Base-by-base conservation (phyloP, 2,888 invertebrate species). In the Pammene fasciana region DNA sequence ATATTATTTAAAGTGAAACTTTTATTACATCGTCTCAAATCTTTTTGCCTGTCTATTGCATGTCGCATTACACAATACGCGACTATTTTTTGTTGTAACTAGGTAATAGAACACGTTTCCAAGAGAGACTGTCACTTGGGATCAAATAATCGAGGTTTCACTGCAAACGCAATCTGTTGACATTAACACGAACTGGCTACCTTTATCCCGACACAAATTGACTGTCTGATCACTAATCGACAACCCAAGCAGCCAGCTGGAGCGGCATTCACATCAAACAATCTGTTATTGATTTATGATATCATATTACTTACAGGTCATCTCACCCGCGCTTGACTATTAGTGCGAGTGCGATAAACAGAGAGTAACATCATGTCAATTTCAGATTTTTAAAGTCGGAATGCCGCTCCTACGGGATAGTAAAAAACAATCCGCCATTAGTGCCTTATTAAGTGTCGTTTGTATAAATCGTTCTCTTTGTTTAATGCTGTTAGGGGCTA, bases 141-240 rank as follows among this genome's bases (percentile, higher is more conserved):
- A 2, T 50, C 34, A 34, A 54, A 34, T 54, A 9, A n/a, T n/a
- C 54, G 11, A 54, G 54, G 54, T n/a, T 34, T 54, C 54, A 54
- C 54, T 54, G n/a, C 34, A 82, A 82, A 81, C 77, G 77, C 79
- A 81, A 81, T 84, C 77, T 79, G 78, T 77, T 80, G 79, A 78
- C 80, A 81, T 76, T 78, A 61, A 43, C 41, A 36, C 54, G 18
- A 18, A 26, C 52, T 67, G 72, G 66, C 74, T 72, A 74, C 73
- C 74, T 80, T 77, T 73, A 70, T 71, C 72, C 68, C 48, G 70
- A 67, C 71, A 76, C 75, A 78, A 76, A 77, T 75, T 71, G 73
- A 71, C 72, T 68, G 71, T 59, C 67, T 59, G 66, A 70, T 71
- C 72, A 55, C 48, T 67, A 64, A 72, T 72, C 66, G 59, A 54